Evolutionary conservation across 2,888 invertebrate species (phyloP).

Genomic region (Gryllus longicercus): DNA sequence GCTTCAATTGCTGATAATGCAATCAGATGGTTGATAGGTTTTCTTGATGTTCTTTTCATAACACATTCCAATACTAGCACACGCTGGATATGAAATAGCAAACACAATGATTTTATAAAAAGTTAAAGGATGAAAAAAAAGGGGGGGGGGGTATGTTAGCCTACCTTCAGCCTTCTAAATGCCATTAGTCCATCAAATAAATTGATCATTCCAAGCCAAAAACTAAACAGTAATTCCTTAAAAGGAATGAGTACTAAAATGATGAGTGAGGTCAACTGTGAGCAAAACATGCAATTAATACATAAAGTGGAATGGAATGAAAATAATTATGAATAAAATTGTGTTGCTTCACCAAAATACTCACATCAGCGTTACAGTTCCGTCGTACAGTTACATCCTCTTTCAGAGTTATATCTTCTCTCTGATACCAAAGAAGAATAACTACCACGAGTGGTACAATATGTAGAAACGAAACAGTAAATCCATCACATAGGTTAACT

Average conservation of each 20-base stretch:
- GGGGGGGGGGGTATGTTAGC: not conserved
- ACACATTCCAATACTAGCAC: not conserved
- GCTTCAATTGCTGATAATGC: not conserved
- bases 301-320: not conserved
- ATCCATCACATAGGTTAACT: not conserved
- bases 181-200: slow-evolving; percentile 4
- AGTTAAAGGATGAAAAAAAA: too few relatives aligned
- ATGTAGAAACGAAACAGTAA: not conserved
- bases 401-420: not conserved
- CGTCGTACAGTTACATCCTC: too few relatives aligned
- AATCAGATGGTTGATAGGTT: not conserved
- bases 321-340: not conserved
- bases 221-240: slow-evolving; percentile 17
- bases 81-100: not conserved
- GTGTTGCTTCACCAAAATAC: not conserved
- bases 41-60: not conserved
- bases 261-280: not conserved
- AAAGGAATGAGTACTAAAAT: not conserved
- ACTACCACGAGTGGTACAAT: not conserved
- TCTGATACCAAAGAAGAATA: not conserved
- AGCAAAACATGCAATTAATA: too few relatives aligned
- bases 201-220: slow-evolving; percentile 20
- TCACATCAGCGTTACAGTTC: not conserved
- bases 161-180: slow-evolving; percentile 23
- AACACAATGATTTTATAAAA: not conserved